Base-by-base conservation (phyloP, 2,113 vertebrate species). In the Chloropsis hardwickii region DNA sequence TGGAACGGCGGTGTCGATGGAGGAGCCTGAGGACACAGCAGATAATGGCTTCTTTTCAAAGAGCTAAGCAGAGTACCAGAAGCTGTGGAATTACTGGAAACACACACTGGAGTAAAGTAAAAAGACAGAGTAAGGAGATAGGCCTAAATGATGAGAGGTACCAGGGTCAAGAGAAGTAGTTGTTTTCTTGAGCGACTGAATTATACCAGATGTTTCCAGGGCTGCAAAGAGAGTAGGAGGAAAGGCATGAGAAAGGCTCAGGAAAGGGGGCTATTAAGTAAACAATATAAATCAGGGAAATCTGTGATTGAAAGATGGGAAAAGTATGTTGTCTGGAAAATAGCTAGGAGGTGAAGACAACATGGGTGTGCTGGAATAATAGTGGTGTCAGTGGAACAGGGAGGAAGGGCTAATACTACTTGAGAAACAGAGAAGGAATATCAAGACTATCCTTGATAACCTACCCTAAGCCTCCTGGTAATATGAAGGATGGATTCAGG, bases 41-140 rank as follows among this genome's bases (percentile, higher is more conserved):
- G 91, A 95, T 95, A 97, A 97, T 97, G 94, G 95, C 86, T 94
- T 89, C 45, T 89, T 95, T 96, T 95, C 95, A 97, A 97, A 97
- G 94, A 81, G 78, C 81, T 87, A 61, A 87, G 73, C 81, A 81
- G 86, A 94, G 81, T 84, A 92, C 86, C 70, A 92, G 81, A 69
- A 96, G 78, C 77, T 87, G 65, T 89, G 81, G 91, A 97, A 96
- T 94, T 91, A 94, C 95, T 95, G 89, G 84, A 74, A 92, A 72
- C 73, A 8, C 35, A 61, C 58, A 39, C 25, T 61, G 77, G 84
- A 97, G 92, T 96, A 65, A 94, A 96, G 79, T 92, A 70, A 93
- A 97, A 95, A 95, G 86, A 44, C 6, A 0, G 93, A 89, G 94
- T 87, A 84, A 96, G 90, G 92, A 94, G 84, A 47, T 66, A 39